Conservation (phyloP, 2,888 invertebrate genomes). For the Herminia tarsipennalis region DNA sequence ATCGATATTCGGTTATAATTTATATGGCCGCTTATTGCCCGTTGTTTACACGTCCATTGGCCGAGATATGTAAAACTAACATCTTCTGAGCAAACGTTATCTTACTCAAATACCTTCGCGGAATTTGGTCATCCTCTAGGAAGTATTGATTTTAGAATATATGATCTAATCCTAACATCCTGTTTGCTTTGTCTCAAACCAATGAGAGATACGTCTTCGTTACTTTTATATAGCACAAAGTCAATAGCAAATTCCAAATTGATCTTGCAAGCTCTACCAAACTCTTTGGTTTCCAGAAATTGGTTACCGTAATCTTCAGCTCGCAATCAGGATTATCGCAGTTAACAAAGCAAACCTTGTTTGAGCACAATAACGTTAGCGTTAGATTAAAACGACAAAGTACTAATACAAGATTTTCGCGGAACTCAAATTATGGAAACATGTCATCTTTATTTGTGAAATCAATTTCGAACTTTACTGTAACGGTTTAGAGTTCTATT, state of each 20-base stretch:
- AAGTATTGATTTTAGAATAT: slow-evolving; percentile 72
- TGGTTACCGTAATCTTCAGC: slow-evolving; percentile 31
- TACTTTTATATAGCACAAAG: background rate
- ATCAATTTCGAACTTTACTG: slow-evolving; percentile 11
- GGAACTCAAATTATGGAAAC: slow-evolving; percentile 45
- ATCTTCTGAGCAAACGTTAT: slow-evolving; percentile 76
- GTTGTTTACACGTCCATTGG: slow-evolving; percentile 69
- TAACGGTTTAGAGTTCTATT: slow-evolving; percentile 33
- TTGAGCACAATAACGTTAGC: slow-evolving; percentile 47
- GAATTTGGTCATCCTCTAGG: slow-evolving; percentile 66
- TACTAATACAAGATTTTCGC: slow-evolving; percentile 54
- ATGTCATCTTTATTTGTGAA: slow-evolving; percentile 15
- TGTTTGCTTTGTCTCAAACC: slow-evolving; percentile 61
- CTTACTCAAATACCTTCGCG: slow-evolving; percentile 78
- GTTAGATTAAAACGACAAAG: slow-evolving; percentile 47
- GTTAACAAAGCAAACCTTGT: slow-evolving; percentile 54
- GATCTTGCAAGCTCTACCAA: background rate
- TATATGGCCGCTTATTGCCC: slow-evolving; percentile 69
- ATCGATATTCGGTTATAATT: slow-evolving; percentile 79
- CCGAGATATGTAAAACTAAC: slow-evolving; percentile 77
- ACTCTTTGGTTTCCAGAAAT: slow-evolving; percentile 29
- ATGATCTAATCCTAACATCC: slow-evolving; percentile 59
- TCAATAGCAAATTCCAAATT: background rate
- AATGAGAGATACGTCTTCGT: slow-evolving; percentile 36
- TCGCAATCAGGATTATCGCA: slow-evolving; percentile 55